Base-by-base conservation (phyloP, 2,888 invertebrate species). In the Sphinx pinastri region DNA sequence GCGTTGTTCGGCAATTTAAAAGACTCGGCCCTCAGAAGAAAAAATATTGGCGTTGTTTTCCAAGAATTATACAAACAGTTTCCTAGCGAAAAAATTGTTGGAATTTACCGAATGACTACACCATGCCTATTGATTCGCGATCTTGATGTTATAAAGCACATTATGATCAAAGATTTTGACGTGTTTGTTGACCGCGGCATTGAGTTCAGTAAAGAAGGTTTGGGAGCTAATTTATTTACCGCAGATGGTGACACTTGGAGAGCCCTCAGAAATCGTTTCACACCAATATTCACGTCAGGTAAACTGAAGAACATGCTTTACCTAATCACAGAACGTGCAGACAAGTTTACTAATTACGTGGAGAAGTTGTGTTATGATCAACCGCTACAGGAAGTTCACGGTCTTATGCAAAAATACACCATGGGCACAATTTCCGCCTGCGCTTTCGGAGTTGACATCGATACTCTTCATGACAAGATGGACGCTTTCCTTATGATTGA, bases 151-250 rank as follows among this genome's bases (percentile, higher is more conserved):
- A 25, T 25, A 25, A 25, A 25, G 2, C 25, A 25, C 25, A 25
- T 25, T 25, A 25, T 25, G 25, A 2, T 25, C 2, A 25, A 25
- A 25, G 25, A 25, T 25, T 25, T 25, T 25, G 25, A 25, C 25
- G 2, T 25, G 25, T 25, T 25, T 25, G 25, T 25, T 25, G 25
- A 25, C 25, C 25, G 25, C 25, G 25, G 25, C 25, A 1, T 25
- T 25, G 25, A 25, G 25, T 25, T 25, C 25, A 25, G 25, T 25
- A 25, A 25, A 25, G 25, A 25, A 25, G 25, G 25, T 25, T 71
- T 90, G 38, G 86, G 86, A 31, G 72, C 71, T 6, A 88, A 90
- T 70, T 70, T 91, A 16, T 90, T 90, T 68, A 82, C 84, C 66
- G 82, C 85, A 0, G 83, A 87, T 47, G 86, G 82, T 4, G 84